Evolutionary conservation across 2,113 vertebrate genomes (phyloP).

Genomic region (Chaetops frenatus): DNA sequence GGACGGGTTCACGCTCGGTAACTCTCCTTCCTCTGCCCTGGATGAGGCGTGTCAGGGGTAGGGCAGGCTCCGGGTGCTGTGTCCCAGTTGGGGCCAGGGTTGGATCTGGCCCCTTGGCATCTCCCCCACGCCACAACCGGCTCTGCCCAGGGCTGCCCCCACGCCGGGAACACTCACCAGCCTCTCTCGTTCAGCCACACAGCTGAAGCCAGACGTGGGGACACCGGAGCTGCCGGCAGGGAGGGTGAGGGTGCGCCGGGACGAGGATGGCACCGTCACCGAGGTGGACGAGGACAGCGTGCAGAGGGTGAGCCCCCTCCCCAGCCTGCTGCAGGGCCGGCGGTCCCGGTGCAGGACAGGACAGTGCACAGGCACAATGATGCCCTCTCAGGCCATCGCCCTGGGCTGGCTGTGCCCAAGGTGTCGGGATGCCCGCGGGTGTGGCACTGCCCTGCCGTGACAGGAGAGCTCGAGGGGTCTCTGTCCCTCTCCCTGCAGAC

Average conservation of each 20-base stretch:
- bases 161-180: accelerated
- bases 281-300: conserved; percentile 81
- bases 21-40: neutral
- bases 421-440: no score
- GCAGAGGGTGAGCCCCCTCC: conserved; percentile 74
- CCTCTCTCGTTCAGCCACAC: conserved; percentile 73
- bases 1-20: conserved; percentile 82
- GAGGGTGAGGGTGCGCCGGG: conserved; percentile 77
- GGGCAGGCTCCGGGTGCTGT: accelerated
- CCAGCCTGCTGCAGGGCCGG: accelerated
- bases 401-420: neutral
- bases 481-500: conserved; percentile 59
- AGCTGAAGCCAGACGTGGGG: conserved; percentile 91
- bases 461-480: neutral
- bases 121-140: accelerated
- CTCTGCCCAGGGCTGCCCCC: neutral
- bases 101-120: neutral
- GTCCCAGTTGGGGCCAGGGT: neutral
- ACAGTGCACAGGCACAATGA: accelerated
- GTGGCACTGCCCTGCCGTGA: accelerated
- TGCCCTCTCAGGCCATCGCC: accelerated
- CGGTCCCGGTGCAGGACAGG: accelerated
- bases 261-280: conserved; percentile 64
- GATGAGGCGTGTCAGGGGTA: accelerated
- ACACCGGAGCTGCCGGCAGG: conserved; percentile 83